These are phyloP conservation scores for Pelecanoides urinatrix DNA, from an alignment of 2,113 vertebrate genomes.

Conservation along the genomic window DNA sequence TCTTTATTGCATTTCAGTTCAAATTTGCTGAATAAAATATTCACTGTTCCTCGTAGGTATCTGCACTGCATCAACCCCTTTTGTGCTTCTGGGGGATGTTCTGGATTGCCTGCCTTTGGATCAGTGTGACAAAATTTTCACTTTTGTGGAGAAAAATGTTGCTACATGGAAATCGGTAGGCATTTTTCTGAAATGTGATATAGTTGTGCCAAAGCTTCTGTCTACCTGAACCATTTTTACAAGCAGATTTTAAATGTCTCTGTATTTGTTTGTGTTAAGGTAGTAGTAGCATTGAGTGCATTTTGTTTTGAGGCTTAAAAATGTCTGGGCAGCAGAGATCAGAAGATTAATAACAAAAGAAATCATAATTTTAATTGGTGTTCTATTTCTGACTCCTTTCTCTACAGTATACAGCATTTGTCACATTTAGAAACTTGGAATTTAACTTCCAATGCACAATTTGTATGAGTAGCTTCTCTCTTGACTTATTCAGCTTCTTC, in stretches of 20 bases:
- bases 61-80: constrained; percentile 94
- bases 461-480: background rate
- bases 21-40: background rate
- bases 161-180: constrained; percentile 97
- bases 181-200: background rate
- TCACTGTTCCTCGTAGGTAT: constrained; percentile 77
- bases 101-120: constrained; percentile 96
- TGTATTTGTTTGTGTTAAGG: background rate
- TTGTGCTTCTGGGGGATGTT: constrained; percentile 92
- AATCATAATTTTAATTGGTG: background rate
- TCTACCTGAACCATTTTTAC: background rate
- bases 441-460: background rate
- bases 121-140: constrained; percentile 95
- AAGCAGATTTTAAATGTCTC: background rate
- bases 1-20: background rate
- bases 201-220: background rate
- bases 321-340: background rate
- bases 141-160: constrained; percentile 97
- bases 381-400: background rate
- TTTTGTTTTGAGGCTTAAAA: background rate
- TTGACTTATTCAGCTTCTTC: background rate
- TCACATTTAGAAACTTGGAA: background rate
- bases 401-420: background rate
- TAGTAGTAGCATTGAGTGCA: background rate
- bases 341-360: background rate